A percentile compares a stretch with the other conserved stretches of the same genome.
These are phyloP conservation scores for Himalopsyche tibetana DNA, from an alignment of 2,888 invertebrate species.

Conservation along the genomic window DNA sequence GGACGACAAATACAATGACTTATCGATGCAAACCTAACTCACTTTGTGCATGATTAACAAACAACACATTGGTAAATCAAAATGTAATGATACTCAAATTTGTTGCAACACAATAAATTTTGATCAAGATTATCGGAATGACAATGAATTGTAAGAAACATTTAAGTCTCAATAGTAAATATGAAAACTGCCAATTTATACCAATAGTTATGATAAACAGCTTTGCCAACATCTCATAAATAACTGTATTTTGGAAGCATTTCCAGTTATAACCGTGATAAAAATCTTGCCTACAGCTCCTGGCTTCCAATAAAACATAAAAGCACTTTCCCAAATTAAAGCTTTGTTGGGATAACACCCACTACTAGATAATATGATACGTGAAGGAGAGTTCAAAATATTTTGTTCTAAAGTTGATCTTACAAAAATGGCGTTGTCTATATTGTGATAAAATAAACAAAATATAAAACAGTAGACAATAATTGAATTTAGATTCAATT, in stretches of 20 bases:
- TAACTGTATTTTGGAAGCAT: background rate
- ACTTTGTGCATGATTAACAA: too few relatives aligned
- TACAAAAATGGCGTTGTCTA: background rate
- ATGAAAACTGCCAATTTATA: background rate
- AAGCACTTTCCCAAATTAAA: constrained; percentile 15
- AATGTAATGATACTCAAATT: too few relatives aligned
- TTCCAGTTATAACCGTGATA: constrained; percentile 22
- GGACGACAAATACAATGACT: too few relatives aligned
- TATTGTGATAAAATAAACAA: background rate
- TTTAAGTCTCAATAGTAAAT: too few relatives aligned
- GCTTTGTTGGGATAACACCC: background rate
- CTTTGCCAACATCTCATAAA: background rate
- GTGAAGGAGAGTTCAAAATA: constrained; percentile 10
- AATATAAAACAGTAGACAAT: too few relatives aligned
- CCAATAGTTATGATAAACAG: background rate
- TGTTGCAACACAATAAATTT: too few relatives aligned
- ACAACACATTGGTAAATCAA: too few relatives aligned
- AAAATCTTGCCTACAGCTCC: background rate
- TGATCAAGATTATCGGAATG: too few relatives aligned
- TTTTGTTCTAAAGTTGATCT: background rate
- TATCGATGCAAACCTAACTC: too few relatives aligned
- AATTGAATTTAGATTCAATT: too few relatives aligned
- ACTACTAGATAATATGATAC: constrained; percentile 12
- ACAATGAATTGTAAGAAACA: too few relatives aligned
- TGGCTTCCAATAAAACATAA: constrained; percentile 35